phyloP scores from a whole-genome alignment of 2,888 invertebrate species.

The Dynastes hyllus region DNA sequence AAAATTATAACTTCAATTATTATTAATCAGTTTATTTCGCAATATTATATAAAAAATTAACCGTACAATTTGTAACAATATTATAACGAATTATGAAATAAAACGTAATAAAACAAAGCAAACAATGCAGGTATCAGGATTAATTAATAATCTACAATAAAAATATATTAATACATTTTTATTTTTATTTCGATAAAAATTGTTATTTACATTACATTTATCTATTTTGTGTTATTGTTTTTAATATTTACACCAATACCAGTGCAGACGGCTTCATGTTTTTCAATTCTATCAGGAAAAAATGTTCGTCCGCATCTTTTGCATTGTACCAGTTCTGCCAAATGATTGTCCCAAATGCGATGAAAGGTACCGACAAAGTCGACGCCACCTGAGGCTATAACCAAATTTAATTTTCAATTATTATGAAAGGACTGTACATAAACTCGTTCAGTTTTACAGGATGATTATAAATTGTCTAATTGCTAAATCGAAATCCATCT shows the following conservation, averaged over 20 bases:
- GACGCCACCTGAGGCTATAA: constrained; percentile 66
- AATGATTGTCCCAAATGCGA: constrained; percentile 73
- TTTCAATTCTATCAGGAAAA: constrained; percentile 76
- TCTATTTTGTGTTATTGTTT: constrained; percentile 41
- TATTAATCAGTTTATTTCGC: neutral
- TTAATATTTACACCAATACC: constrained; percentile 57
- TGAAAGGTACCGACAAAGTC: constrained; percentile 67
- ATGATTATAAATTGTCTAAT: too few relatives aligned
- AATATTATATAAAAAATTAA: neutral
- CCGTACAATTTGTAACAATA: neutral
- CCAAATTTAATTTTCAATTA: constrained; percentile 22
- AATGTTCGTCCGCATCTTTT: constrained; percentile 77
- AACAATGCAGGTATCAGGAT: neutral
- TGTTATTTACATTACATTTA: constrained; percentile 1
- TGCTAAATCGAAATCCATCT: too few relatives aligned
- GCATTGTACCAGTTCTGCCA: constrained; percentile 75
- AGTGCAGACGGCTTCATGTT: constrained; percentile 75
- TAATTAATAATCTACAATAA: neutral
- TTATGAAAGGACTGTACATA: neutral
- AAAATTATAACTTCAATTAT: neutral
- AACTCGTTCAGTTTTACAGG: too few relatives aligned
- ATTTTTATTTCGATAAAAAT: constrained; percentile 41
- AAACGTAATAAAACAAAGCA: neutral
- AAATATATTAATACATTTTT: neutral
- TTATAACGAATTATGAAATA: constrained; percentile 2